Percentiles rank a stretch among this genome's conserved stretches.
phyloP scores from a whole-genome alignment of 2,888 invertebrate genomes.

The Tanypteryx hageni region DNA sequence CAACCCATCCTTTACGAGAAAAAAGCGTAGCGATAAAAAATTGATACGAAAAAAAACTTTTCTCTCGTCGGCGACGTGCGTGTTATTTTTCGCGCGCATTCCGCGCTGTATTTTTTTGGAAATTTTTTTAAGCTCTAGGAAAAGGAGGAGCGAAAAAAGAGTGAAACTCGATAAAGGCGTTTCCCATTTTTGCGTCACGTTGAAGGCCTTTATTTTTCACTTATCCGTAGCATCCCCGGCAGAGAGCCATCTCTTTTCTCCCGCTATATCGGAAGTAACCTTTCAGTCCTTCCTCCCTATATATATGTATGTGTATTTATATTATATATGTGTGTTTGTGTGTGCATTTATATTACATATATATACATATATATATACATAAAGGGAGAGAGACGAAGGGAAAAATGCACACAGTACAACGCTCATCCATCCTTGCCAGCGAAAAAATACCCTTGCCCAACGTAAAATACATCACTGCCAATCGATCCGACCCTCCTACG shows the following conservation, averaged over 20 bases:
- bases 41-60: background rate
- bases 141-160: background rate
- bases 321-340: too few relatives aligned
- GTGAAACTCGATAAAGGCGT: background rate
- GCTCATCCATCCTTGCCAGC: background rate
- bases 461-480: background rate
- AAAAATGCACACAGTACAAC: background rate
- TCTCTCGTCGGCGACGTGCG: background rate
- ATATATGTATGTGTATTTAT: too few relatives aligned
- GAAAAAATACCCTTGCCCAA: conserved; percentile 24
- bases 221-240: conserved; percentile 21
- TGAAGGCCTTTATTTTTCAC: conserved; percentile 42
- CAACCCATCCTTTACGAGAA: too few relatives aligned
- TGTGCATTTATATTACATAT: too few relatives aligned
- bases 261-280: background rate
- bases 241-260: background rate
- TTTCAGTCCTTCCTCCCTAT: too few relatives aligned
- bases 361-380: too few relatives aligned
- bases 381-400: too few relatives aligned
- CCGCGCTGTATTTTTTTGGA: background rate
- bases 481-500: background rate
- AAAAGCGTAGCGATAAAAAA: background rate
- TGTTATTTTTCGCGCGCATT: background rate
- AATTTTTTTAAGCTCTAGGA: background rate
- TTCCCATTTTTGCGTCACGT: background rate